Evolutionary conservation across 1,140 invertebrate species (phyloP).

Genomic region (Alviniconcha marisindica): DNA sequence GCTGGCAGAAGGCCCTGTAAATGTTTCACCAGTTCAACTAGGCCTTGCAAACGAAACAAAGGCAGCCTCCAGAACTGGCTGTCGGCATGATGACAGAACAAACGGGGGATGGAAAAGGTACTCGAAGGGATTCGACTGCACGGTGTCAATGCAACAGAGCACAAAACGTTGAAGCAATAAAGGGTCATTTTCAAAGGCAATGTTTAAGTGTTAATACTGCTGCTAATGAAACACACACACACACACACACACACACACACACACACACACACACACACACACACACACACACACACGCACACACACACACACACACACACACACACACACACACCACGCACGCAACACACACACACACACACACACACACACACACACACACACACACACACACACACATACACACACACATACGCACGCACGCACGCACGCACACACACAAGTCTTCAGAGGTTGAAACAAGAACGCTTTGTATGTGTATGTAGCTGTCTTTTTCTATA

Average conservation of each 20-base stretch:
- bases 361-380: neutral
- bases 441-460: too few relatives aligned
- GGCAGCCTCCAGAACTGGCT: neutral
- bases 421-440: neutral
- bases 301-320: neutral
- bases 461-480: too few relatives aligned
- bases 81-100: neutral
- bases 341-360: neutral
- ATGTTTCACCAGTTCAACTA: neutral
- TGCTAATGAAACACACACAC: neutral
- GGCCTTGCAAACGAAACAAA: neutral
- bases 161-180: neutral
- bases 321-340: neutral
- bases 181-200: neutral
- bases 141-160: neutral
- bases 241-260: neutral
- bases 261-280: neutral
- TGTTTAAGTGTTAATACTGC: too few relatives aligned
- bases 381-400: slow-evolving; percentile 14
- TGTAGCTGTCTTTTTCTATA: too few relatives aligned
- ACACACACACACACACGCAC: neutral
- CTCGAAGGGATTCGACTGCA: too few relatives aligned
- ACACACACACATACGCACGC: slow-evolving; percentile 9
- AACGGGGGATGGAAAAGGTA: too few relatives aligned
- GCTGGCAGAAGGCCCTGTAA: neutral